A percentile compares a stretch with the other conserved stretches of the same genome.
Evolutionary conservation across 2,888 invertebrate species (phyloP).

Genomic region (Ptilodon capucinus): DNA sequence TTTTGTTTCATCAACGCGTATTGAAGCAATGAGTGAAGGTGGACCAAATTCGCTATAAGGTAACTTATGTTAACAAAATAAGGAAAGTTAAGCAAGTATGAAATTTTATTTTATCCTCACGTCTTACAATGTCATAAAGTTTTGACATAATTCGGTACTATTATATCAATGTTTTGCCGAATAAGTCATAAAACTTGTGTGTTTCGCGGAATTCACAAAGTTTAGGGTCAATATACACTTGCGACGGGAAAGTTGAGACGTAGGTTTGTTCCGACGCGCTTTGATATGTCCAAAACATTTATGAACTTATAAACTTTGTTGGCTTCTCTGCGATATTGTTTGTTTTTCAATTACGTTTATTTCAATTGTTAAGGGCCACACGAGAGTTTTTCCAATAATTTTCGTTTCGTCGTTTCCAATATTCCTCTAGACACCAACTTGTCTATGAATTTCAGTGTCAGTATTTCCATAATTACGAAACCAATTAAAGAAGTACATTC

Average conservation of each 20-base stretch:
- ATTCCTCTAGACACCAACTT: too few relatives aligned
- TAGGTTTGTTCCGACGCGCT: background rate
- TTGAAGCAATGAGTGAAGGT: too few relatives aligned
- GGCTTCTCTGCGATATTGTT: background rate
- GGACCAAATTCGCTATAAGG: too few relatives aligned
- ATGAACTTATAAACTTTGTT: background rate
- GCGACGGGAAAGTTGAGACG: background rate
- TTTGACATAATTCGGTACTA: background rate
- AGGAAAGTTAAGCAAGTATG: too few relatives aligned
- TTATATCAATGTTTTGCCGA: slow-evolving; percentile 13
- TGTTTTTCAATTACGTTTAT: background rate
- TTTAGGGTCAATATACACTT: slow-evolving; percentile 10
- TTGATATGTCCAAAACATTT: background rate
- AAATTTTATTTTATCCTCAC: background rate
- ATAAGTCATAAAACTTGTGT: slow-evolving; percentile 4
- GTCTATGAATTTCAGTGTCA: too few relatives aligned
- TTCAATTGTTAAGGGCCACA: too few relatives aligned
- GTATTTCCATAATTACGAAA: too few relatives aligned
- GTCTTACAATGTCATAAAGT: background rate
- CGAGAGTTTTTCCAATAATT: too few relatives aligned
- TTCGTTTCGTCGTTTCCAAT: too few relatives aligned
- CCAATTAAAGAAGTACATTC: too few relatives aligned
- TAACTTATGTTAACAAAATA: too few relatives aligned
- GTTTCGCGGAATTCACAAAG: background rate
- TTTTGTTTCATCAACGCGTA: too few relatives aligned